Percentiles rank a stretch among this genome's conserved stretches.
phyloP scores from a whole-genome alignment of 2,888 invertebrate species.

The Melangyna quadrimaculata region DNA sequence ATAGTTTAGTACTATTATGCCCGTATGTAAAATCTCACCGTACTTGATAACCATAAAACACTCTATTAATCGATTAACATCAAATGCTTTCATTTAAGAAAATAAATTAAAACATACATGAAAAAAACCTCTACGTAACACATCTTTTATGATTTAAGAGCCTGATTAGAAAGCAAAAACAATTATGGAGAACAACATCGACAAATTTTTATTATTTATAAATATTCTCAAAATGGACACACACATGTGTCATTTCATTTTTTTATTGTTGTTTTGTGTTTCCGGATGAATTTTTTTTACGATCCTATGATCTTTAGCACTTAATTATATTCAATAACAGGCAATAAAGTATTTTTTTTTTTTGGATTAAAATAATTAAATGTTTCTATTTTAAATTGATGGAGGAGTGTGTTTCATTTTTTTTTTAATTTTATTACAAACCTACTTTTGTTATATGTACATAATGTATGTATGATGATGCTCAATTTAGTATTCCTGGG shows the following conservation, averaged over 20 bases:
- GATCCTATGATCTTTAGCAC: slow-evolving; percentile 50
- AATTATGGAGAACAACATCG: background rate
- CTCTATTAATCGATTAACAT: too few relatives aligned
- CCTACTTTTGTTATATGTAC: background rate
- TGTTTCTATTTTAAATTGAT: slow-evolving; percentile 19
- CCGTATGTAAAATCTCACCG: too few relatives aligned
- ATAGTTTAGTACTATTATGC: too few relatives aligned
- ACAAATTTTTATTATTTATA: background rate
- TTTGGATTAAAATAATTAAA: slow-evolving; percentile 16
- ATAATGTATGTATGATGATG: background rate
- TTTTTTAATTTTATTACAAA: background rate
- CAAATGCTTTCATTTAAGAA: background rate
- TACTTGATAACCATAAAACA: too few relatives aligned
- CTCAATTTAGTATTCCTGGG: background rate
- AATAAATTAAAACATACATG: too few relatives aligned
- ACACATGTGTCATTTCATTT: too few relatives aligned
- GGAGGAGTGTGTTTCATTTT: slow-evolving; percentile 1
- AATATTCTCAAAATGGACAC: background rate
- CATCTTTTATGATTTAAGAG: slow-evolving; percentile 31
- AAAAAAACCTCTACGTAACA: slow-evolving; percentile 29
- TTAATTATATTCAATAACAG: slow-evolving; percentile 54
- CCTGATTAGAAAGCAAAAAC: background rate
- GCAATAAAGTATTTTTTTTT: slow-evolving; percentile 12
- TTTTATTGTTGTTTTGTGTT: background rate
- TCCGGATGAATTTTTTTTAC: slow-evolving; percentile 30